phyloP scores from a whole-genome alignment of 2,888 invertebrate species.

The Eudemis profundana region DNA sequence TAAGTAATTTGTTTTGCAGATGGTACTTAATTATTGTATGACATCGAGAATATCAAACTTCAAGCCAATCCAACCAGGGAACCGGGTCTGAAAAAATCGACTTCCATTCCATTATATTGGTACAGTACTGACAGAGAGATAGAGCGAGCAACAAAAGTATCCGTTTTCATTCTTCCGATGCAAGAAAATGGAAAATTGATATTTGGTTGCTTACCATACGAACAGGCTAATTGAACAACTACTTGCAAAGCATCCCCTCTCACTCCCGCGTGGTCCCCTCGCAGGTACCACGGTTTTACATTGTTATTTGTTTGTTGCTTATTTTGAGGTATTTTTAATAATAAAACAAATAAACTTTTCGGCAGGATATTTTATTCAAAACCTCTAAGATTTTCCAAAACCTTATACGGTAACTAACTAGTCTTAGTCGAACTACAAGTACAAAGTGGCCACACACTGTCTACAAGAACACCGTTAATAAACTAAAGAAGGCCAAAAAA shows the following conservation, averaged over 20 bases:
- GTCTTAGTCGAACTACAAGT: constrained; percentile 41
- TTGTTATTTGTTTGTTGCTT: constrained; percentile 85
- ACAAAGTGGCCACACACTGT: constrained; percentile 10
- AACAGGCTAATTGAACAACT: background rate
- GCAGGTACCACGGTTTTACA: constrained; percentile 74
- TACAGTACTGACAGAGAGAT: too few species aligned
- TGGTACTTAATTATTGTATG: too few species aligned
- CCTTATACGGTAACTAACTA: constrained; percentile 46
- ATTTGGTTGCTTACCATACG: too few species aligned
- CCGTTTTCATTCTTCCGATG: too few species aligned
- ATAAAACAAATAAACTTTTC: constrained; percentile 75
- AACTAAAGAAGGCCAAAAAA: too few species aligned
- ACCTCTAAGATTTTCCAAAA: constrained; percentile 63
- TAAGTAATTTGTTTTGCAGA: too few species aligned
- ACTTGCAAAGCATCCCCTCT: constrained; percentile 13
- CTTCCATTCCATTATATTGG: too few species aligned
- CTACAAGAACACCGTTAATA: background rate
- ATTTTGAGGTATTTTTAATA: constrained; percentile 82
- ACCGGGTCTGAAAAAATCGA: too few species aligned
- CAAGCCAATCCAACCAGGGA: too few species aligned
- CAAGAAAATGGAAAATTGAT: too few species aligned
- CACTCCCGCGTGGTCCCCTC: constrained; percentile 47
- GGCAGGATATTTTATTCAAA: constrained; percentile 76
- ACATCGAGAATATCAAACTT: too few species aligned
- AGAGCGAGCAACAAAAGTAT: too few species aligned